phyloP scores from a whole-genome alignment of 2,113 vertebrate species.

The Gopherus evgoodei region DNA sequence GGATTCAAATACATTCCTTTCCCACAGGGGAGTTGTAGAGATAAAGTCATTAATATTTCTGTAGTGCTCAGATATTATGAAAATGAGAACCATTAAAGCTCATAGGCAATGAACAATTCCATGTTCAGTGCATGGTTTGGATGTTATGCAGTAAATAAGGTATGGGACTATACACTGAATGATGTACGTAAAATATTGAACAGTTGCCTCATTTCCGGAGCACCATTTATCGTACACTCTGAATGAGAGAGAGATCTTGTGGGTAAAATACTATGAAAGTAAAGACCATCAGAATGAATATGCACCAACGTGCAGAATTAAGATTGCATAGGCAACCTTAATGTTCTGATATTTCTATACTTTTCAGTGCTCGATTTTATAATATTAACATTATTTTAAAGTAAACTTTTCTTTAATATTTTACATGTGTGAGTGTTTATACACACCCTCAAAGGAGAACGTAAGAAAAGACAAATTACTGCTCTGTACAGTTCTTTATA shows the following conservation, averaged over 20 bases:
- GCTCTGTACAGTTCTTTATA: background rate
- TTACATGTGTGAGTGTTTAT: background rate
- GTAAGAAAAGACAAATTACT: background rate
- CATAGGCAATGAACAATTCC: background rate
- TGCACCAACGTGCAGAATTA: background rate
- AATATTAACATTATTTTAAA: background rate
- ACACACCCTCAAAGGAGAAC: background rate
- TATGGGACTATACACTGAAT: background rate
- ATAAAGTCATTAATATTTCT: background rate
- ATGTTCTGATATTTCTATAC: background rate
- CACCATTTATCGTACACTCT: background rate
- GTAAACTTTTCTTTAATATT: background rate
- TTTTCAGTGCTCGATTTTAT: background rate
- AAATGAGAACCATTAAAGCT: background rate
- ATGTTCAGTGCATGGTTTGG: background rate
- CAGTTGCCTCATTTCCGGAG: constrained; percentile 11
- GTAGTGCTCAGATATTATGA: background rate
- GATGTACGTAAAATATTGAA: background rate
- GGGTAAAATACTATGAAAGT: background rate
- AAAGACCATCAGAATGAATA: background rate
- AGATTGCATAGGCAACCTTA: accelerated
- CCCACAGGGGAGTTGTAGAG: background rate
- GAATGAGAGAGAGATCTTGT: background rate
- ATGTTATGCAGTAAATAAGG: background rate
- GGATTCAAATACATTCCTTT: background rate